Conservation (phyloP, 2,797 vertebrate species). For the Melanotaenia boesemani region DNA sequence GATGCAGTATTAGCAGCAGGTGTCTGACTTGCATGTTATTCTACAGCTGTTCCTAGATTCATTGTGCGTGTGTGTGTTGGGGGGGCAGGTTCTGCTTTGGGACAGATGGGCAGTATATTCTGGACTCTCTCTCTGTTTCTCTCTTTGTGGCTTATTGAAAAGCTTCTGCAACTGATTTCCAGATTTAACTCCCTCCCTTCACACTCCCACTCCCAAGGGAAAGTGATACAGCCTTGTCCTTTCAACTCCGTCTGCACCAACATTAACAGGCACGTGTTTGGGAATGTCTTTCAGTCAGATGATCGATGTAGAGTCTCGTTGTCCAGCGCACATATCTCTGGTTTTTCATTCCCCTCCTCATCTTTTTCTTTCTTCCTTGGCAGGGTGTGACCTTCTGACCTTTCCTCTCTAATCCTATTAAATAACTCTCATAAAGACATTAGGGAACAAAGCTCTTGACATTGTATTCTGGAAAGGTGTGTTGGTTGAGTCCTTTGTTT, state of each 20-base stretch:
- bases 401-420: slow-evolving; percentile 78
- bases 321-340: slow-evolving; percentile 36
- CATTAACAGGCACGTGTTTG: slow-evolving; percentile 65
- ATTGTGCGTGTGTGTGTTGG: slow-evolving; percentile 11
- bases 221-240: slow-evolving; percentile 54
- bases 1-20: slow-evolving; percentile 68
- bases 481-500: slow-evolving; percentile 29
- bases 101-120: slow-evolving; percentile 77
- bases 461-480: slow-evolving; percentile 65
- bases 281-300: slow-evolving; percentile 70
- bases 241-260: slow-evolving; percentile 48
- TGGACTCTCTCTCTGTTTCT: slow-evolving; percentile 24
- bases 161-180: slow-evolving; percentile 71
- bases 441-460: slow-evolving; percentile 68
- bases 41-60: slow-evolving; percentile 52
- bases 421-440: slow-evolving; percentile 70
- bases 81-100: slow-evolving; percentile 38
- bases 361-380: slow-evolving; percentile 51
- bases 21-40: slow-evolving; percentile 56
- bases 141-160: slow-evolving; percentile 52
- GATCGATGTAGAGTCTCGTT: slow-evolving; percentile 69
- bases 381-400: slow-evolving; percentile 61
- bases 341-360: slow-evolving; percentile 44
- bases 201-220: slow-evolving; percentile 47
- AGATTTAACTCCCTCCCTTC: slow-evolving; percentile 52